Base-by-base conservation (phyloP, 2,113 vertebrate species). In the Pterocles gutturalis region DNA sequence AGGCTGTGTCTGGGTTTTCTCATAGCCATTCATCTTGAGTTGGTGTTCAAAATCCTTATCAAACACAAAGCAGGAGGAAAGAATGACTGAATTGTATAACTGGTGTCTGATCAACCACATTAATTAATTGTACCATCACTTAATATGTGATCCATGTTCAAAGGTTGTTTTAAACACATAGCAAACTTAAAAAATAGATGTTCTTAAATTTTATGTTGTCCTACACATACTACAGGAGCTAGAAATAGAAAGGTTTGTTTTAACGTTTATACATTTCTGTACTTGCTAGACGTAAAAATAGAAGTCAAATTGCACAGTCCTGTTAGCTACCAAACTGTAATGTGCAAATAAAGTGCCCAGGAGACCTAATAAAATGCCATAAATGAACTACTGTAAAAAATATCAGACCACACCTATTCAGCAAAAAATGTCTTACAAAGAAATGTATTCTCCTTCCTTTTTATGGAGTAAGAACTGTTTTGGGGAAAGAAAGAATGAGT, bases 291-390 rank as follows among this genome's bases (percentile, higher is more conserved):
- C 70, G 92, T 89, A 96, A 96, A 97, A 97, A 96, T 96, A 97
- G 97, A 97, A 94, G 81, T 87, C 17, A 95, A 91, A 95, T 91
- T 96, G 94, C 95, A 89, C 91, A 93, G 92, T 93, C 45, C 87
- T 91, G 70, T 87, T 91, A 95, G 94, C 91, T 97, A 94, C 91
- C 81, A 84, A 94, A 97, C 92, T 79, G 92, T 94, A 97, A 96
- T 15, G 77, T 96, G 94, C 95, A 97, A 96, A 97, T 96, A 97
- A 97, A 97, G 83, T 83, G 89, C 97, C 94, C 22, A n/a, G 66
- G 97, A 97, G 97, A 97, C 95, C 95, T 96, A 97, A 97, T 97
- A 97, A 97, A 97, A 96, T 94, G 77, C 77, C 96, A 95, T 96
- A 97, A 96, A 96, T 91, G 97, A 96, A 91, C 89, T 95, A 94